Evolutionary conservation across 2,888 invertebrate species (phyloP), one percentile per base, ranked within the genome.

Genomic region (Pyrgus malvae): DNA sequence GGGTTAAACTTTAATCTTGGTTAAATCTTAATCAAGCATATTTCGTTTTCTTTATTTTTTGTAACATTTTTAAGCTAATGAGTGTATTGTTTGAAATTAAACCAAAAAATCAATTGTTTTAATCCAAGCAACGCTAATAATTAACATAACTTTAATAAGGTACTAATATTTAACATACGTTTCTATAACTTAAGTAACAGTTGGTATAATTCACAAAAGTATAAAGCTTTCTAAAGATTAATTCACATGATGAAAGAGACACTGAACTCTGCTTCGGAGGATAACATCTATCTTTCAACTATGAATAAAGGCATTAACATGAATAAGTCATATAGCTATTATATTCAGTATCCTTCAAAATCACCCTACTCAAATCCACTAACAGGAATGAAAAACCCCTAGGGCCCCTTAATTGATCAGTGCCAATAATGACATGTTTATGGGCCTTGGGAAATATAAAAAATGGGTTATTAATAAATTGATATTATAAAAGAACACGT

Each of bases 351-450:
- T 19, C 42, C 33, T 35, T 19, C 9, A 37, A 19, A 38, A 25
- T 5, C 11, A 27, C 27, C 51, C 37, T 14, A 40, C 40, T 51
- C 44, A 11, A 44, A 17, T 8, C 11, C 16, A 4, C 29, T 19
- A 12, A 16, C 29, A 54, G 55, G 46, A 45, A 38, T 21, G 41
- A 38, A 53, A 45, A 45, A 54, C 50, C 40, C 44, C 49, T 25
- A 49, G 16, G n/a, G 35, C 35, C 50, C 62, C 59, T 62, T 87
- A 85, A 88, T 87, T 87, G 86, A 79, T 68, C 74, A 77, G 85
- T 78, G 85, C 72, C 78, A 83, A 83, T 83, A 83, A 85, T 81
- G 84, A 83, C 83, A 87, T 87, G 82, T 83, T 85, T 84, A 83
- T 83, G 76, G 74, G 63, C 56, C 57, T 45, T 46, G 44, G 31